A percentile compares a stretch with the other conserved stretches of the same genome.
Conservation (phyloP, 2,797 vertebrate species). For the Eleutherodactylus coqui region DNA sequence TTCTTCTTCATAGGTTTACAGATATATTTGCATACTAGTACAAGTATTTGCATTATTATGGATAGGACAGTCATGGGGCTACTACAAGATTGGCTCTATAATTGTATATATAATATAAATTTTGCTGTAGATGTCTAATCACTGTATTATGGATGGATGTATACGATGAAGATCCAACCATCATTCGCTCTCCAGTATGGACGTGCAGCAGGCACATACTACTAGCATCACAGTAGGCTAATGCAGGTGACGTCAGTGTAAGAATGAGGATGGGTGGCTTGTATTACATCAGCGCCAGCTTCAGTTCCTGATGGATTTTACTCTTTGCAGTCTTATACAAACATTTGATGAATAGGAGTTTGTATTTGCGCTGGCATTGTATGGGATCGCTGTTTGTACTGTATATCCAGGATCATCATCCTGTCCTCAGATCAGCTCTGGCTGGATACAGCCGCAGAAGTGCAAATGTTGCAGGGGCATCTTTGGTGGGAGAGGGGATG, state of each 20-base stretch:
- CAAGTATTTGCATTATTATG: no score
- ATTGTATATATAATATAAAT: no score
- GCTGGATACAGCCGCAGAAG: background rate
- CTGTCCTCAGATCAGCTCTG: background rate
- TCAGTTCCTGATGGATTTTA: background rate
- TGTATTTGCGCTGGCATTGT: background rate
- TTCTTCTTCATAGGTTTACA: no score
- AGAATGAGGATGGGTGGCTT: constrained; percentile 9
- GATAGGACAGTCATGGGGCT: no score
- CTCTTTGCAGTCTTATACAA: background rate
- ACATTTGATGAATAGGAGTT: background rate
- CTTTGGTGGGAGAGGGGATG: background rate
- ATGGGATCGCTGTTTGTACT: background rate
- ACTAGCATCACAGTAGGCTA: background rate
- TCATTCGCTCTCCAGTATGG: no score
- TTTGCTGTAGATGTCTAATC: no score
- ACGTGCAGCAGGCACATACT: background rate
- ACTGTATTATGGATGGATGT: no score
- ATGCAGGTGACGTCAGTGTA: constrained; percentile 39
- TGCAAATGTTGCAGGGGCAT: background rate
- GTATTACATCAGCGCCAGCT: constrained; percentile 19
- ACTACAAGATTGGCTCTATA: no score
- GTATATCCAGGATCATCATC: background rate
- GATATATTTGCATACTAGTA: no score
- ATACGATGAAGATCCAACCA: no score